Conservation (phyloP, 2,797 vertebrate species). For the Pangasius mekongensis region DNA sequence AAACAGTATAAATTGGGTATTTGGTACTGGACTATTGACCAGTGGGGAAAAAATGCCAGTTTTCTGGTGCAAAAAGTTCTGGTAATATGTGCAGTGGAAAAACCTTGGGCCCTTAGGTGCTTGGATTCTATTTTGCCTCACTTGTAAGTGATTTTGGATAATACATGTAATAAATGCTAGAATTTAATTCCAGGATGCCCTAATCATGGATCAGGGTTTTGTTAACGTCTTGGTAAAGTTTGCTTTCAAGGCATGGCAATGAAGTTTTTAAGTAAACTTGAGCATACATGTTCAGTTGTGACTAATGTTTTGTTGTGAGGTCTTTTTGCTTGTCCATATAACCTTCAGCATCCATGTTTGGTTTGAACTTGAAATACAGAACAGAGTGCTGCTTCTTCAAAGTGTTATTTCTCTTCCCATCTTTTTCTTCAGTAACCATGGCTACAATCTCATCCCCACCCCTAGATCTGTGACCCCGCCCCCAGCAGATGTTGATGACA, state of each 20-base stretch:
- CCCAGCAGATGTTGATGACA: constrained; percentile 57
- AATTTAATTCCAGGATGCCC: background rate
- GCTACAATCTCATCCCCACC: constrained; percentile 67
- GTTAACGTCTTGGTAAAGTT: background rate
- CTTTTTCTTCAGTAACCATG: constrained; percentile 62
- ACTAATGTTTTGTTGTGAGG: background rate
- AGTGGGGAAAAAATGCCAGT: background rate
- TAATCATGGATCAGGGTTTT: background rate
- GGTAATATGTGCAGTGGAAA: background rate
- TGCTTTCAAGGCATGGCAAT: constrained; percentile 5
- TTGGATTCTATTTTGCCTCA: background rate
- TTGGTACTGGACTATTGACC: background rate
- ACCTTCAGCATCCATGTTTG: background rate
- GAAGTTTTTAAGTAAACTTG: background rate
- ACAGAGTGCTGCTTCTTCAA: constrained; percentile 19
- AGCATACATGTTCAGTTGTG: background rate
- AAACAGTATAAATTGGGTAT: background rate
- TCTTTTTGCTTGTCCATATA: background rate
- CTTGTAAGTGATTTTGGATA: background rate
- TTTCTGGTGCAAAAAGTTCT: background rate
- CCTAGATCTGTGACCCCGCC: constrained; percentile 59
- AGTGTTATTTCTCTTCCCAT: constrained; percentile 28
- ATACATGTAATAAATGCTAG: background rate
- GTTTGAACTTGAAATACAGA: background rate
- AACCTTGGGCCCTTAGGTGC: background rate